phyloP scores from a whole-genome alignment of 2,113 vertebrate species.

The Brienomyrus longianalis region DNA sequence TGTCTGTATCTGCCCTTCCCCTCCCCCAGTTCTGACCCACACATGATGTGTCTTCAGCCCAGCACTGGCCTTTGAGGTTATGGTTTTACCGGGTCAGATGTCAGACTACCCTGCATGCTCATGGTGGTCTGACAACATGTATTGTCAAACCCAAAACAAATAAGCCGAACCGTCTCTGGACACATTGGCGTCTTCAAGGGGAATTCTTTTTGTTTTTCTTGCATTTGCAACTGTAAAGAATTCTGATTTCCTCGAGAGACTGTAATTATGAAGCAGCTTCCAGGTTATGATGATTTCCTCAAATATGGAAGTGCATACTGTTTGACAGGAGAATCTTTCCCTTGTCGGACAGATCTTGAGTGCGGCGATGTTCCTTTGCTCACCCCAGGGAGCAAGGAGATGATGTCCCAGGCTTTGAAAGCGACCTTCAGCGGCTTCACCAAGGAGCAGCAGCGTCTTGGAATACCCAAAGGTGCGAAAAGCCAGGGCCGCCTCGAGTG shows the following conservation, averaged over 20 bases:
- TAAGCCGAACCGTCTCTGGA: not conserved
- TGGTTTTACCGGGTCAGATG: constrained; percentile 13
- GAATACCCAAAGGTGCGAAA: constrained; percentile 88
- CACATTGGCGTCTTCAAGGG: not conserved
- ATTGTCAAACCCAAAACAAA: constrained; percentile 1
- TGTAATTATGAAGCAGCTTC: not conserved
- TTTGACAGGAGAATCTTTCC: not conserved
- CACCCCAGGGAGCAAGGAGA: constrained; percentile 97
- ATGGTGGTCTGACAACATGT: not conserved
- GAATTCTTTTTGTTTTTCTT: no score
- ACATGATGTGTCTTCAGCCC: constrained; percentile 16
- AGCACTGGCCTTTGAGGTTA: constrained; percentile 4
- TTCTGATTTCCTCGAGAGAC: not conserved
- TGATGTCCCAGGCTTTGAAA: constrained; percentile 97
- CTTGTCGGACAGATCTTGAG: constrained; percentile 78
- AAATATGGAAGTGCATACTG: not conserved
- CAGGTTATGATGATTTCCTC: not conserved
- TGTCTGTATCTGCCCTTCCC: constrained; percentile 27
- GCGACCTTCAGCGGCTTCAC: constrained; percentile 95
- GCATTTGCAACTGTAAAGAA: not conserved
- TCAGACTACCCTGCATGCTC: not conserved
- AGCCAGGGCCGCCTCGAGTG: not conserved
- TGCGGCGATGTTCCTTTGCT: constrained; percentile 90
- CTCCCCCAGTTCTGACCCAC: not conserved
- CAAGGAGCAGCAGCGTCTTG: constrained; percentile 89